These are phyloP conservation scores for Nothoprocta perdicaria DNA, from an alignment of 2,113 vertebrate genomes.

Conservation along the genomic window DNA sequence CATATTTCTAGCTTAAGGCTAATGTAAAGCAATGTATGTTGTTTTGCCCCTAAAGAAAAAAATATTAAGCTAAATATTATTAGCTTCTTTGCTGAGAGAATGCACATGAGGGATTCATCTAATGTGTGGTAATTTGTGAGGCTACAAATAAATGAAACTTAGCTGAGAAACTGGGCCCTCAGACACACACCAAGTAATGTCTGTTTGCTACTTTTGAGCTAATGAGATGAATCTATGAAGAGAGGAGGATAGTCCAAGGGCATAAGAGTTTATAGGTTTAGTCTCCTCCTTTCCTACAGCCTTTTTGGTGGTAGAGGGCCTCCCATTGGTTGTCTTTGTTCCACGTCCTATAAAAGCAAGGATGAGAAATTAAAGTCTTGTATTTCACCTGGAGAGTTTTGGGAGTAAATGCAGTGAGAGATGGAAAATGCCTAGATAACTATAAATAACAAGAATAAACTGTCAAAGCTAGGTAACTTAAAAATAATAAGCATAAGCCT, in stretches of 20 bases:
- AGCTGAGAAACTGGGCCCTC: neutral
- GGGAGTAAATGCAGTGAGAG: neutral
- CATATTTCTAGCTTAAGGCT: neutral
- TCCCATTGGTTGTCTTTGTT: neutral
- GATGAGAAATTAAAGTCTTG: neutral
- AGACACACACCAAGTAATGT: rapidly evolving
- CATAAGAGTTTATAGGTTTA: neutral
- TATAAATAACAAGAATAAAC: neutral
- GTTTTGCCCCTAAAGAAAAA: neutral
- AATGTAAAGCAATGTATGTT: neutral
- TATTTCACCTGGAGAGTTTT: neutral
- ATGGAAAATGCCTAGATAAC: neutral
- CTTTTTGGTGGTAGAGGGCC: neutral
- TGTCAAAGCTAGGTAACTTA: neutral
- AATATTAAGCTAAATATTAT: neutral
- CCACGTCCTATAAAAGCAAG: rapidly evolving
- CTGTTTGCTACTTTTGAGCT: neutral
- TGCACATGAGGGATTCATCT: rapidly evolving
- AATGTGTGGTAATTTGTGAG: neutral
- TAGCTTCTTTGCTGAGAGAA: neutral
- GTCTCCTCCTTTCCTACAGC: neutral
- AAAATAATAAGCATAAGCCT: neutral
- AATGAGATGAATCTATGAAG: rapidly evolving
- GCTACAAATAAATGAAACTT: rapidly evolving
- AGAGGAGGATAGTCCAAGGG: neutral